Conservation (phyloP, 2,888 invertebrate genomes). For the Diaperis boleti region DNA sequence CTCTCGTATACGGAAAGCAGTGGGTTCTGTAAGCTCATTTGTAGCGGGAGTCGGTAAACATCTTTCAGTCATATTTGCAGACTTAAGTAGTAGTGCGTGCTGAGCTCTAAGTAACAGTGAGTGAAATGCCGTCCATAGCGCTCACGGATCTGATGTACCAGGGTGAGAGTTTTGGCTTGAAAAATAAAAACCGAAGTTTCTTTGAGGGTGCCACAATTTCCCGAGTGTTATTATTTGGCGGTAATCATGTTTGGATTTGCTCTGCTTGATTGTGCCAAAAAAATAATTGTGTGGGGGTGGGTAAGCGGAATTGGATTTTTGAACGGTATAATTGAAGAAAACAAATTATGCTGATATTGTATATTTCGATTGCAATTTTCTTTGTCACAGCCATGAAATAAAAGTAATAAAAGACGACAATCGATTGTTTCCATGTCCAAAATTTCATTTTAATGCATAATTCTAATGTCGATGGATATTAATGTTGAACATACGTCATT, state of each 20-base stretch:
- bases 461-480: not conserved
- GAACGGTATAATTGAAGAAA: slow-evolving; percentile 9
- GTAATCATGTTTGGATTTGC: no score
- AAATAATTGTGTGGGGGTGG: not conserved
- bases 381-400: slow-evolving; percentile 27
- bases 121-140: slow-evolving; percentile 44
- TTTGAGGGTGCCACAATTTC: not conserved
- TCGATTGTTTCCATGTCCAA: not conserved
- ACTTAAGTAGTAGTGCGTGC: slow-evolving; percentile 13
- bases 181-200: not conserved
- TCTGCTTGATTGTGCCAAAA: no score
- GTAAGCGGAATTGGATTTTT: slow-evolving; percentile 6
- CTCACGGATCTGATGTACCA: slow-evolving; percentile 49
- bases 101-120: slow-evolving; percentile 14
- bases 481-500: slow-evolving; percentile 14
- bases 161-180: slow-evolving; percentile 40
- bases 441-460: slow-evolving; percentile 3
- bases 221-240: not conserved
- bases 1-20: slow-evolving; percentile 37
- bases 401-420: not conserved
- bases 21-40: slow-evolving; percentile 23
- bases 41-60: slow-evolving; percentile 1
- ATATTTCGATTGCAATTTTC: slow-evolving; percentile 11
- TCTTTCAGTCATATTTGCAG: slow-evolving; percentile 20
- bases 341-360: slow-evolving; percentile 6